Evolutionary conservation across 2,797 vertebrate genomes (phyloP).

Genomic region (Siniperca undulata): DNA sequence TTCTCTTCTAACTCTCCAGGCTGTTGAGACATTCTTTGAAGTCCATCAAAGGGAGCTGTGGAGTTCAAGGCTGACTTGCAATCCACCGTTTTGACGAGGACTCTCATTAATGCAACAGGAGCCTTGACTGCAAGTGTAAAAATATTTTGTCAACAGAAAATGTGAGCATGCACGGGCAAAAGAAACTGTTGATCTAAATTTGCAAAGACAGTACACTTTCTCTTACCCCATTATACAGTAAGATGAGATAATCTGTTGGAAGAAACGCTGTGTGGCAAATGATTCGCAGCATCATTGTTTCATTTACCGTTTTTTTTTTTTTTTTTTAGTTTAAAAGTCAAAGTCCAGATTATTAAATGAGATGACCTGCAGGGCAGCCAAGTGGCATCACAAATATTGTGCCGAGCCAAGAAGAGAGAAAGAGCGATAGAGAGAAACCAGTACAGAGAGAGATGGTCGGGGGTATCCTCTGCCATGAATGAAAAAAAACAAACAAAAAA

Average conservation of each 20-base stretch:
- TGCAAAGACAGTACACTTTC: background rate
- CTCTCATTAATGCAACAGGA: constrained; percentile 76
- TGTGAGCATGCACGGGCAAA: constrained; percentile 19
- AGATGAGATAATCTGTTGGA: constrained; percentile 8
- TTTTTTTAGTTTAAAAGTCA: constrained; percentile 34
- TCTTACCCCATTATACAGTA: background rate
- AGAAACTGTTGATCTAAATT: constrained; percentile 14
- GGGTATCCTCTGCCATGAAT: constrained; percentile 66
- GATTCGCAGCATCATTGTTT: constrained; percentile 37
- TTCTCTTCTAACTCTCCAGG: constrained; percentile 70
- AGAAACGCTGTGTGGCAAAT: background rate
- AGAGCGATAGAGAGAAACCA: constrained; percentile 40
- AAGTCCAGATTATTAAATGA: constrained; percentile 58
- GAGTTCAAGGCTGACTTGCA: constrained; percentile 75
- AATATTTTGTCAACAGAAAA: constrained; percentile 64
- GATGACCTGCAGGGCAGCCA: constrained; percentile 57
- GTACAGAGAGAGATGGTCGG: constrained; percentile 54
- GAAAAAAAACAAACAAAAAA: constrained; percentile 27
- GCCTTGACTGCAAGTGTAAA: constrained; percentile 48
- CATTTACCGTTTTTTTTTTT: background rate
- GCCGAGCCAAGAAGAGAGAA: constrained; percentile 57
- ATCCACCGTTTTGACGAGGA: constrained; percentile 58
- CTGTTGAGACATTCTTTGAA: constrained; percentile 80
- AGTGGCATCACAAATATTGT: constrained; percentile 58
- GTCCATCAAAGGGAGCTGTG: constrained; percentile 76